phyloP scores from a whole-genome alignment of 2,888 invertebrate species.

The Tiliacea aurago region DNA sequence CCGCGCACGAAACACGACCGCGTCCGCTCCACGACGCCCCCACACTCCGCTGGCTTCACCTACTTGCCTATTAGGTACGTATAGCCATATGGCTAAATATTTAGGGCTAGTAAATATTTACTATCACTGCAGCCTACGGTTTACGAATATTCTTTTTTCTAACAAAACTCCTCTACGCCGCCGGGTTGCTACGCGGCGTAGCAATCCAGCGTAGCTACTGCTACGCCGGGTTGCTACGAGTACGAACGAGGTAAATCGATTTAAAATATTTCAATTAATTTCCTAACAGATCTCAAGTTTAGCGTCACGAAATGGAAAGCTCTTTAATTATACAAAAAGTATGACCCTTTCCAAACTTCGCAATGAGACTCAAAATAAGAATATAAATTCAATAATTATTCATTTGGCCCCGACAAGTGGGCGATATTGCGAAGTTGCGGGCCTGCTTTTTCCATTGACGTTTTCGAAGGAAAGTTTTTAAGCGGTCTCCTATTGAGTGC shows the following conservation, averaged over 20 bases:
- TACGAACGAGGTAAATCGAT: constrained; percentile 62
- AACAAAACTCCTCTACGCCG: constrained; percentile 9
- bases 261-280: constrained; percentile 67
- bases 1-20: constrained; percentile 79
- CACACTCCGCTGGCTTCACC: constrained; percentile 32
- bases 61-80: constrained; percentile 72
- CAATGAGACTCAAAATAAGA: constrained; percentile 80
- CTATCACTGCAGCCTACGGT: constrained; percentile 39
- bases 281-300: constrained; percentile 65
- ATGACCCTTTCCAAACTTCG: constrained; percentile 78
- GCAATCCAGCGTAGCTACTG: constrained; percentile 26
- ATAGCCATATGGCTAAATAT: too few relatives aligned
- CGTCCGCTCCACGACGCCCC: constrained; percentile 65
- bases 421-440: constrained; percentile 81
- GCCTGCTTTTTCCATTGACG: constrained; percentile 74
- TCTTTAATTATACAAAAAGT: constrained; percentile 79
- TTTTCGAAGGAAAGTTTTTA: constrained; percentile 78
- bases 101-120: too few relatives aligned
- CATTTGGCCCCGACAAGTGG: constrained; percentile 78
- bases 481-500: constrained; percentile 79
- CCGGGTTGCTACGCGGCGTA: constrained; percentile 36
- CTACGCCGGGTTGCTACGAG: constrained; percentile 33
- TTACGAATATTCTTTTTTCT: constrained; percentile 14
- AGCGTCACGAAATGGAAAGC: constrained; percentile 71
- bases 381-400: constrained; percentile 82